Evolutionary conservation across 2,888 invertebrate genomes (phyloP), one percentile per base, ranked within the genome.

Genomic region (Eupithecia vulgata): DNA sequence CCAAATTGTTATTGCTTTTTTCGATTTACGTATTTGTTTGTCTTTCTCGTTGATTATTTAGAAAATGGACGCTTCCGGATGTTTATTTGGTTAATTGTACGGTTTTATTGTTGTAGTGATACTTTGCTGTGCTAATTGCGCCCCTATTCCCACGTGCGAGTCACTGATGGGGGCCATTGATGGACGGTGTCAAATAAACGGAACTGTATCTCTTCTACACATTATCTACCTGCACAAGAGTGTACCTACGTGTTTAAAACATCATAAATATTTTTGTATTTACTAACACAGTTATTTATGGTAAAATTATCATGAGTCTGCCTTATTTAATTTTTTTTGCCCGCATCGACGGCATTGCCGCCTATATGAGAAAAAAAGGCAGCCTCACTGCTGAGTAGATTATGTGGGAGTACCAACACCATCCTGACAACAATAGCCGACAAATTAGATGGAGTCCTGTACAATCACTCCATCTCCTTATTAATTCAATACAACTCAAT

Each of bases 11-110:
- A 91, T 92, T 90, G 90, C 87, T 82, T 81, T 85, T 84, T 87
- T 85, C 88, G 89, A 91, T 92, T 91, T 89, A 87, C 89, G 86
- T 82, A 88, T 87, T 88, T 88, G 87, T 90, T 88, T 87, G 88
- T 83, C 79, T 89, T 83, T 76, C 73, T 87, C 84, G 84, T 86
- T 84, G 82, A 83, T 86, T 88, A 86, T 89, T 90, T 88, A 81
- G 77, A 70, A 71, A 79, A 77, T 76, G 71, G 76, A 74, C 70
- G 75, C 67, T 74, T 78, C 66, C 65, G 76, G 72, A 77, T 74
- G 78, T 76, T 77, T 75, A 74, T 76, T 72, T 74, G 68, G 77
- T 75, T 75, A 72, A 75, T 75, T 73, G 73, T 64, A 42, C 59
- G 45, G 74, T 75, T 66, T 79, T 77, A 78, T 76, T 78, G 75